Conservation (phyloP, 2,113 vertebrate species). For the Apteryx owenii region DNA sequence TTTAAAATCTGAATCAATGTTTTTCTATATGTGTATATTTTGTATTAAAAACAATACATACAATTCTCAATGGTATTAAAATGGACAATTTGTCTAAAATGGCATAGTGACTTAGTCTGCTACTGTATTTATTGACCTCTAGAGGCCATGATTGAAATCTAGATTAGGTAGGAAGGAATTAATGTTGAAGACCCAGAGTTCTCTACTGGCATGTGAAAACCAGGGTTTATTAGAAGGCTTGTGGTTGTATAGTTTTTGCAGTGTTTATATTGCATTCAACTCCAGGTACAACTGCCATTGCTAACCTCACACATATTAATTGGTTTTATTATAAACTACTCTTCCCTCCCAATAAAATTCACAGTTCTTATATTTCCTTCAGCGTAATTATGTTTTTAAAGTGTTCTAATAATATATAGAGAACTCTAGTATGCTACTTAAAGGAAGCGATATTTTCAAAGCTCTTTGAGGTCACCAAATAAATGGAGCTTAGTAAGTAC, state of each 20-base stretch:
- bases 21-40: not conserved
- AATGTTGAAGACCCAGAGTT: not conserved
- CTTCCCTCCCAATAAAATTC: not conserved
- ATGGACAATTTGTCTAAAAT: not conserved
- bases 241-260: not conserved
- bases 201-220: not conserved
- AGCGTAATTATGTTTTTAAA: not conserved
- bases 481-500: not conserved
- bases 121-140: not conserved
- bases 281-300: not conserved
- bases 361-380: not conserved
- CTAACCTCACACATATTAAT: not conserved
- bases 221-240: not conserved
- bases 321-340: not conserved
- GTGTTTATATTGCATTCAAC: not conserved
- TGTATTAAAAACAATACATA: not conserved
- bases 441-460: not conserved
- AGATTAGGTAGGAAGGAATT: not conserved
- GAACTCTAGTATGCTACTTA: not conserved
- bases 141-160: not conserved
- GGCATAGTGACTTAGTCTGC: not conserved
- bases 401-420: not conserved
- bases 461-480: not conserved
- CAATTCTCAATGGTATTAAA: not conserved
- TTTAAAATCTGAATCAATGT: slow-evolving; percentile 30